Conservation (phyloP, 2,113 vertebrate genomes). For the Athene cunicularia region DNA sequence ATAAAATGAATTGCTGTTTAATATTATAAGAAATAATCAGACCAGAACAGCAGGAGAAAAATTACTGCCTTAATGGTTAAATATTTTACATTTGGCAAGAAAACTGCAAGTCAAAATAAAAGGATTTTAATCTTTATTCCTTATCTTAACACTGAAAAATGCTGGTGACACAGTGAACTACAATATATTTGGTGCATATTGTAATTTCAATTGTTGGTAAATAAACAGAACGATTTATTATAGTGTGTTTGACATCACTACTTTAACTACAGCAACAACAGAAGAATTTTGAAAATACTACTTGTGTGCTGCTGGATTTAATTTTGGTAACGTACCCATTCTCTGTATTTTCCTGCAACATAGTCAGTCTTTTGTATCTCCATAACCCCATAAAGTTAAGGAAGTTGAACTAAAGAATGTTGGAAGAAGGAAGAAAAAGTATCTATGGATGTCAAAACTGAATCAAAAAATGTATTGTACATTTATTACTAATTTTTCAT, state of each 20-base stretch:
- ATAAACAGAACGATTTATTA: slow-evolving; percentile 15
- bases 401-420: neutral
- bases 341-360: neutral
- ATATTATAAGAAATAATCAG: slow-evolving; percentile 85
- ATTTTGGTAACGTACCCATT: neutral
- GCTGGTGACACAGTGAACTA: neutral
- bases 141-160: slow-evolving; percentile 35
- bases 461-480: neutral
- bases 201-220: slow-evolving; percentile 8
- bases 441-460: neutral
- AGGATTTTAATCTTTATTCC: slow-evolving; percentile 62
- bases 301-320: neutral
- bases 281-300: neutral
- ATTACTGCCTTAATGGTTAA: slow-evolving; percentile 73
- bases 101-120: slow-evolving; percentile 59
- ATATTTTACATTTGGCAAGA: slow-evolving; percentile 72
- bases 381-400: neutral
- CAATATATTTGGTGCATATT: neutral
- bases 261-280: neutral
- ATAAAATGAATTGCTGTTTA: slow-evolving; percentile 78
- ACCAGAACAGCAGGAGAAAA: slow-evolving; percentile 76
- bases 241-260: neutral
- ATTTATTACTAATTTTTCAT: neutral
- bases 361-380: neutral
- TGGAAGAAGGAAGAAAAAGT: neutral